phyloP scores from a whole-genome alignment of 2,797 vertebrate species.

The Cuniculus paca region DNA sequence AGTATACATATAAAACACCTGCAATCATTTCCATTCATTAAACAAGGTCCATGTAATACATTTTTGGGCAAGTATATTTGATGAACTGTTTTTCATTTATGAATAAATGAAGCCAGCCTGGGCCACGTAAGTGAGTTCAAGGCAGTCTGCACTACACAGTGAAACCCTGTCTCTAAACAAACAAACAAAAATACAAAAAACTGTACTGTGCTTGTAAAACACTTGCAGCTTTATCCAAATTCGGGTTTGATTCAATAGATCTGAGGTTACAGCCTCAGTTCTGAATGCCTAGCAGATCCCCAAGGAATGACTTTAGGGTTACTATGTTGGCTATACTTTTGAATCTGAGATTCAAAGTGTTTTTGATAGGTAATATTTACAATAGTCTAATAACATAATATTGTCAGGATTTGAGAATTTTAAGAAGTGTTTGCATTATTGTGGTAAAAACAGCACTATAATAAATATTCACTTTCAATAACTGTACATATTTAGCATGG shows the following conservation, averaged over 20 bases:
- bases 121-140: not conserved
- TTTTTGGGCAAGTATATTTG: not conserved
- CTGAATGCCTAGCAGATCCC: not conserved
- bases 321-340: not conserved
- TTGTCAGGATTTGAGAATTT: not conserved
- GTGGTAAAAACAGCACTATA: not conserved
- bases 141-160: not conserved
- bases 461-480: not conserved
- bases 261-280: not conserved
- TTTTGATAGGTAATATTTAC: not conserved
- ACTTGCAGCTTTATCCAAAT: constrained; percentile 6
- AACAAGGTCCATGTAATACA: not conserved
- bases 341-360: not conserved
- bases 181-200: not conserved
- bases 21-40: not conserved
- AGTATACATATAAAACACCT: not conserved
- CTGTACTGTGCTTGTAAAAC: not conserved
- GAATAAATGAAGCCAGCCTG: not conserved
- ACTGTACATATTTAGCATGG: not conserved
- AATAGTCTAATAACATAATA: not conserved
- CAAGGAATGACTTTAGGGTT: not conserved
- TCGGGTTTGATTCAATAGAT: not conserved
- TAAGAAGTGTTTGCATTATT: not conserved
- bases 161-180: not conserved
- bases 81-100: not conserved